Percentiles rank a stretch among this genome's conserved stretches.
Conservation (phyloP, 2,797 vertebrate genomes). For the Malacoraja senta region DNA sequence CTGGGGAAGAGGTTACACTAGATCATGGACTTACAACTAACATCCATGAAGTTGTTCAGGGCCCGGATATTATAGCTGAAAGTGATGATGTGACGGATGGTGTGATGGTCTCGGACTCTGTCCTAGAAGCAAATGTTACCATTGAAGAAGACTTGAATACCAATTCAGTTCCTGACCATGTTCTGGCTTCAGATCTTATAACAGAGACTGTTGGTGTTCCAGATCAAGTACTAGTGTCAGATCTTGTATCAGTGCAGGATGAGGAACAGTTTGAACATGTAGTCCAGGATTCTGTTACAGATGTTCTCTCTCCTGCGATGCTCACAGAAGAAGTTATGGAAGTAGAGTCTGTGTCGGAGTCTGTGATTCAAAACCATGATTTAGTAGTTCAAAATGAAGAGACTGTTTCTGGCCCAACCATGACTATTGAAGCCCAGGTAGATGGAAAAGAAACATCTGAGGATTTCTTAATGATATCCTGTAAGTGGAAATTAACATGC, state of each 20-base stretch:
- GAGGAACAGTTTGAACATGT: conserved; percentile 78
- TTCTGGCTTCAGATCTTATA: conserved; percentile 74
- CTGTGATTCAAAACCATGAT: conserved; percentile 76
- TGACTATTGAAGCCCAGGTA: conserved; percentile 83
- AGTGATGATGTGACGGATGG: conserved; percentile 80
- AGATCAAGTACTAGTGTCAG: conserved; percentile 91
- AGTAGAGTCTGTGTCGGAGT: conserved; percentile 73
- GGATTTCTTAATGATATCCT: conserved; percentile 98
- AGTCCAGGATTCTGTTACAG: conserved; percentile 64
- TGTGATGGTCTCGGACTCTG: conserved; percentile 85
- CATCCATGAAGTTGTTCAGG: conserved; percentile 73
- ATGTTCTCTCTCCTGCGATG: conserved; percentile 62
- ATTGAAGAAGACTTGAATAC: conserved; percentile 81
- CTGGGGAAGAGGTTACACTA: conserved; percentile 86
- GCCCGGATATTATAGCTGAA: conserved; percentile 80
- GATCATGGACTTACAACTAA: conserved; percentile 78
- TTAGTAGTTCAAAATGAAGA: conserved; percentile 35
- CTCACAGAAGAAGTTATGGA: conserved; percentile 90
- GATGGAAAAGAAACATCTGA: conserved; percentile 88
- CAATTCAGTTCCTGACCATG: conserved; percentile 63
- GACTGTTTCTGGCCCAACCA: conserved; percentile 69
- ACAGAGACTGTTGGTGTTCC: conserved; percentile 67
- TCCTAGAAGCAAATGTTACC: conserved; percentile 85
- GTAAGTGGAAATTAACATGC: conserved; percentile 58
- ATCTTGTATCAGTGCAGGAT: conserved; percentile 76